A percentile compares a stretch with the other conserved stretches of the same genome.
phyloP scores from a whole-genome alignment of 2,888 invertebrate species.

The Dryomyza anilis region DNA sequence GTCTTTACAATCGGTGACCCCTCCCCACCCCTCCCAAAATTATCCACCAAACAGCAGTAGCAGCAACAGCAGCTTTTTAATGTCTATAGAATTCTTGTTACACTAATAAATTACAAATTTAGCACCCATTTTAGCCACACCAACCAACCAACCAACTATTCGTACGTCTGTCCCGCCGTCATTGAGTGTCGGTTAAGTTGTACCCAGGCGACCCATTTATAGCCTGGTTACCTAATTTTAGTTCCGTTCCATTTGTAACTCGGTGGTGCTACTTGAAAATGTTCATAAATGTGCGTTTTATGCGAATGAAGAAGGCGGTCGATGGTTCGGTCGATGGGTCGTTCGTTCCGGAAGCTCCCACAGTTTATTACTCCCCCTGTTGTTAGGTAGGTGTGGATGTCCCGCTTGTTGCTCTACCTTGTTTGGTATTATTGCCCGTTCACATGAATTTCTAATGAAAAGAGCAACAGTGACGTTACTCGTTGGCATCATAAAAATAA shows the following conservation, averaged over 20 bases:
- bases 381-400: too few relatives aligned
- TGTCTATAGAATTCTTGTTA: conserved; percentile 29
- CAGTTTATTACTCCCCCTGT: conserved; percentile 3
- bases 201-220: background rate
- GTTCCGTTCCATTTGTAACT: background rate
- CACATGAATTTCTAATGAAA: background rate
- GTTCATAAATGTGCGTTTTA: conserved; percentile 3
- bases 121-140: conserved; percentile 27
- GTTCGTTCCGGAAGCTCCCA: background rate
- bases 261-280: background rate
- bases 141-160: background rate
- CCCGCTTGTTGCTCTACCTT: too few relatives aligned
- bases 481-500: background rate
- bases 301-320: conserved; percentile 6
- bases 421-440: too few relatives aligned
- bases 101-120: conserved; percentile 46
- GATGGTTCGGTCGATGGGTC: background rate
- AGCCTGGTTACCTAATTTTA: background rate
- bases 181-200: background rate
- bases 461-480: background rate
- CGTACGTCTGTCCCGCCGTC: background rate
- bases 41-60: too few relatives aligned
- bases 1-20: background rate
- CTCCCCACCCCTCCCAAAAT: background rate
- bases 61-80: conserved; percentile 31